Evolutionary conservation across 2,797 vertebrate genomes (phyloP), one percentile per base, ranked within the genome.

Genomic region (Sebastes wilsoni): DNA sequence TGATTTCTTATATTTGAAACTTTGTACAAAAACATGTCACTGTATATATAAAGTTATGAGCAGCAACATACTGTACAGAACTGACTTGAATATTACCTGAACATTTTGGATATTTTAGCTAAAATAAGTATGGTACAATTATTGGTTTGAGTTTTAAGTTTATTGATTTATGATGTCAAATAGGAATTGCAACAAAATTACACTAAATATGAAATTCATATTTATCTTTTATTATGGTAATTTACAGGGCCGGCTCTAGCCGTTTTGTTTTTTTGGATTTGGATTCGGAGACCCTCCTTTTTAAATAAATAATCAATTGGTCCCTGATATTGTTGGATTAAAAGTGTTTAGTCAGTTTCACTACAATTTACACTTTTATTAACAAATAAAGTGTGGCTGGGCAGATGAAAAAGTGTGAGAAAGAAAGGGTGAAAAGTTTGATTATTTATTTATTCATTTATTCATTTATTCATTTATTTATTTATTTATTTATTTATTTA

Each of bases 391-490:
- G 34, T 36, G 13, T 38, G 36, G 12, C 2, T 38, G 36, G 36
- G 36, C 36, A 38, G 5, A 38, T 38, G 36, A 38, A 38, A 38
- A 38, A 14, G 36, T 38, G 36, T 38, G 36, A 16, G 18, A 49
- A 16, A 20, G 42, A 49, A 49, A 49, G 36, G 36, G 36, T 38
- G 36, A 38, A 38, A 38, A 38, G 36, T 38, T 6, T 38, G 5
- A 6, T 38, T 38, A 38, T 38, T 38, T 14, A 38, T 38, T 6
- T 38, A 38, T 38, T 38, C 0, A 38, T 14, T 38, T 13, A 38
- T 38, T 13, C 0, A 38, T 13, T 38, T 13, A 38, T 38, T 38
- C 0, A 36, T 36, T 36, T 36, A 34, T 11, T 11, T 0, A 34
- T 34, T 4, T 11, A 34, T 34, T 11, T 2, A 34, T 34, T 34